Base-by-base conservation (phyloP, 2,888 invertebrate species). In the Drosophila stalkeri region DNA sequence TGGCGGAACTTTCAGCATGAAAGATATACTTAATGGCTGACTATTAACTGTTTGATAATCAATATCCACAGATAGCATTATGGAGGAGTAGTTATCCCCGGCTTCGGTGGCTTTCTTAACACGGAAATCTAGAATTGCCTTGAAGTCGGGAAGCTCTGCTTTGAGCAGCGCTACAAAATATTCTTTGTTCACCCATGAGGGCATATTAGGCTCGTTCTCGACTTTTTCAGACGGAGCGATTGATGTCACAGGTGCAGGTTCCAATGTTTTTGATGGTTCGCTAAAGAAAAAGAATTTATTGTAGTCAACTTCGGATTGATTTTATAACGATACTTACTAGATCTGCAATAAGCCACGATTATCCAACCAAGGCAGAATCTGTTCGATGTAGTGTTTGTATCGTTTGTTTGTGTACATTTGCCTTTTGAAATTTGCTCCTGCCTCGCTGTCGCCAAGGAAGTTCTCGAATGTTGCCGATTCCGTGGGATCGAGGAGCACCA, bases 321-420 rank as follows among this genome's bases (percentile, higher is more conserved):
- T 27, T 16, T 31, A 18, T 9, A 20, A 44, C 1, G 23, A 1
- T 1, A 46, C 57, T 59, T 57, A 87, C 87, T 75, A 69, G 2
- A 39, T 2, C 7, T 91, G 90, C 60, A 92, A 67, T 0, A 87
- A 70, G 9, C 93, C 92, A 8, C 84, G 86, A 63, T 90, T 89
- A 31, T 92, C 83, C 59, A 93, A 51, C 91, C 91, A 92, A 11
- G 92, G 92, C 2, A 92, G 54, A 1, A 92, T 72, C 52, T 79
- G 66, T 16, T 88, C 82, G 8, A 92, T 81, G 37, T 91, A 78
- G 4, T 59, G 66, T 1, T 76, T 57, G 68, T 87, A 92, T n/a
- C 92, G 81, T 14, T 86, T 75, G 76, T 86, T 91, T 0, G 66
- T 27, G 57, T 80, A 92, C 65, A 92, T 64, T 3, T 74, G 37